Evolutionary conservation across 1,140 invertebrate species (phyloP), one percentile per base, ranked within the genome.

Genomic region (Zaprionus africanus): DNA sequence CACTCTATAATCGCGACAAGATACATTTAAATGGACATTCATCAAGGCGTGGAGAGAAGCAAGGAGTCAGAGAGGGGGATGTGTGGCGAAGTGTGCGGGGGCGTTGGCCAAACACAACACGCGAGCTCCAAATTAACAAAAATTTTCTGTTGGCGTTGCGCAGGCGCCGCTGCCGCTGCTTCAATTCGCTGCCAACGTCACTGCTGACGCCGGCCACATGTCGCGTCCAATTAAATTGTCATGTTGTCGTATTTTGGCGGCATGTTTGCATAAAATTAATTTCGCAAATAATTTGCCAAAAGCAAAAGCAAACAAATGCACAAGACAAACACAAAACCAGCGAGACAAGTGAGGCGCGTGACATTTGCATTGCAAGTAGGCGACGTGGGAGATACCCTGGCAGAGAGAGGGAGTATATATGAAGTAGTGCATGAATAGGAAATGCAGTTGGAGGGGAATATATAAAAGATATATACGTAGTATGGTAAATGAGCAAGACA

Each of bases 211-310:
- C 63, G 74, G 85, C 85, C 85, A 85, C 79, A 90, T 90, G 85
- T 90, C 85, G 85, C 81, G 85, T 88, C 85, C 85, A 90, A 90
- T 90, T 90, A 90, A 90, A 90, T 90, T 90, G 85, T 90, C 85
- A 90, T 90, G 85, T 90, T 77, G 85, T 88, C 82, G 88, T 90
- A 90, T 81, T 88, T 74, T 81, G 85, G 79, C 86, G 79, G 86
- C 86, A 90, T 90, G 85, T 90, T 90, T 90, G 85, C 85, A 90
- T 90, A 90, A 90, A 90, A 90, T 90, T 90, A 90, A 90, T 90
- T 90, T 84, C 79, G 77, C 83, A 82, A 90, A 90, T 90, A 90
- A 90, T 90, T 83, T 83, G 85, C 81, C 86, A 83, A 84, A 78
- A 78, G 66, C 58, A 76, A 76, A 79, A 64, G 19, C 49, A 76